These are phyloP conservation scores for Neodiprion fabricii DNA, from an alignment of 1,140 invertebrate species.

Conservation along the genomic window DNA sequence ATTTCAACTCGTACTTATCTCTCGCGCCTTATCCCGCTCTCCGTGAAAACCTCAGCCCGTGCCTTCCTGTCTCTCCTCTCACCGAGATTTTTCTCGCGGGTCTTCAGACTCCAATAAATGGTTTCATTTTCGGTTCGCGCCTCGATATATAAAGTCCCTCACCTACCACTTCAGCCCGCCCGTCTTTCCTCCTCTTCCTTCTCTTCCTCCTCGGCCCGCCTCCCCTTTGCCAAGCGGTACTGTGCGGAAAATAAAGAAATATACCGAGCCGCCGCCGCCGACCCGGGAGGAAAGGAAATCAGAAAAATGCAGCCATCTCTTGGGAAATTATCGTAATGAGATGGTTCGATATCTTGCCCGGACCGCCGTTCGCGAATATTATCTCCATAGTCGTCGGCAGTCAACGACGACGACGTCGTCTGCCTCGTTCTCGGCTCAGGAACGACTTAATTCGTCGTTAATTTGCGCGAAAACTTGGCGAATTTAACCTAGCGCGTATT, in stretches of 20 bases:
- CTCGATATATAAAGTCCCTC: slow-evolving; percentile 38
- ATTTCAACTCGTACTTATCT: slow-evolving; percentile 31
- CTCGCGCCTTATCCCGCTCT: slow-evolving; percentile 17
- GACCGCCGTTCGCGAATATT: slow-evolving; percentile 15
- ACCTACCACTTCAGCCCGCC: slow-evolving; percentile 12
- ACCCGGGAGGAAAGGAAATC: slow-evolving; percentile 40
- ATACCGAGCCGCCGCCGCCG: slow-evolving; percentile 14
- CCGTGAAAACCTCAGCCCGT: slow-evolving; percentile 26
- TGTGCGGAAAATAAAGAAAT: slow-evolving; percentile 15
- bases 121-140: slow-evolving; percentile 46
- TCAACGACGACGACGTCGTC: neutral
- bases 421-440: slow-evolving; percentile 11
- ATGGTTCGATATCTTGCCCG: slow-evolving; percentile 42
- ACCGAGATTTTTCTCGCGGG: slow-evolving; percentile 7
- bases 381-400: slow-evolving; percentile 15
- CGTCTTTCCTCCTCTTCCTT: slow-evolving; percentile 23
- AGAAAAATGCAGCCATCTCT: slow-evolving; percentile 51
- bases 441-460: slow-evolving; percentile 10
- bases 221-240: neutral
- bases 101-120: slow-evolving; percentile 46
- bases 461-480: slow-evolving; percentile 16
- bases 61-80: slow-evolving; percentile 26
- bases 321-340: slow-evolving; percentile 55
- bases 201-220: slow-evolving; percentile 17
- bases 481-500: neutral